Evolutionary conservation across 2,797 vertebrate species (phyloP).

Genomic region (Clarias fuscus): DNA sequence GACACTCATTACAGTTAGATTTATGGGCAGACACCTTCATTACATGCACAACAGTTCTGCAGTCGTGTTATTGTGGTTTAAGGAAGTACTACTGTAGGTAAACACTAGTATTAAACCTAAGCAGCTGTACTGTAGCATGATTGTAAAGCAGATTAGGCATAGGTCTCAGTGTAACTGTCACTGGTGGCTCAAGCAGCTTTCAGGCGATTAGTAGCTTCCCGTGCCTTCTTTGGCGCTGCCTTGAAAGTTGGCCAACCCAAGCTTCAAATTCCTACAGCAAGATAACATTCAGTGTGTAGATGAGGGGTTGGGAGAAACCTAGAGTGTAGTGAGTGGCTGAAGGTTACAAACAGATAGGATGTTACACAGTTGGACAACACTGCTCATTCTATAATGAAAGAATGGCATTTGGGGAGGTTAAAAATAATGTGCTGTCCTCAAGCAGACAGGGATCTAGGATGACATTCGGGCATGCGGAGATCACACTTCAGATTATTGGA

Average conservation of each 20-base stretch:
- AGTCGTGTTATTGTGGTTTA: background rate
- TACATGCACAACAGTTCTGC: background rate
- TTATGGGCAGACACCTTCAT: background rate
- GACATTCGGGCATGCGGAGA: conserved; percentile 54
- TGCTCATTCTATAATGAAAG: conserved; percentile 49
- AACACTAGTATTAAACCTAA: conserved; percentile 63
- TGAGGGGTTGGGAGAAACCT: conserved; percentile 41
- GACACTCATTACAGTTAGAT: background rate
- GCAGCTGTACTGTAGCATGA: conserved; percentile 62
- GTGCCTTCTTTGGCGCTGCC: conserved; percentile 65
- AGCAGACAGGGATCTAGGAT: conserved; percentile 61
- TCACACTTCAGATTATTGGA: conserved; percentile 2
- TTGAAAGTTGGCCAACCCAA: conserved; percentile 53
- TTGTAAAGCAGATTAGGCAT: conserved; percentile 87
- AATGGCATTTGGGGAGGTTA: conserved; percentile 70
- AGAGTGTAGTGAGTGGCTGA: conserved; percentile 16
- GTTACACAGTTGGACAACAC: background rate
- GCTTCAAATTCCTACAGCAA: conserved; percentile 67
- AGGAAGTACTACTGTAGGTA: conserved; percentile 51
- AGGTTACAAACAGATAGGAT: conserved; percentile 22
- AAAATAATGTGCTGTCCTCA: conserved; percentile 58
- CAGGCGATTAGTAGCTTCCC: conserved; percentile 64
- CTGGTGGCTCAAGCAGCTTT: conserved; percentile 66
- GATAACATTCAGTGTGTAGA: conserved; percentile 51
- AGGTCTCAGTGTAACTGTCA: conserved; percentile 67